Percentiles rank a stretch among this genome's conserved stretches.
Evolutionary conservation across 1,140 invertebrate genomes (phyloP).

Genomic region (Acromyrmex echinatior): DNA sequence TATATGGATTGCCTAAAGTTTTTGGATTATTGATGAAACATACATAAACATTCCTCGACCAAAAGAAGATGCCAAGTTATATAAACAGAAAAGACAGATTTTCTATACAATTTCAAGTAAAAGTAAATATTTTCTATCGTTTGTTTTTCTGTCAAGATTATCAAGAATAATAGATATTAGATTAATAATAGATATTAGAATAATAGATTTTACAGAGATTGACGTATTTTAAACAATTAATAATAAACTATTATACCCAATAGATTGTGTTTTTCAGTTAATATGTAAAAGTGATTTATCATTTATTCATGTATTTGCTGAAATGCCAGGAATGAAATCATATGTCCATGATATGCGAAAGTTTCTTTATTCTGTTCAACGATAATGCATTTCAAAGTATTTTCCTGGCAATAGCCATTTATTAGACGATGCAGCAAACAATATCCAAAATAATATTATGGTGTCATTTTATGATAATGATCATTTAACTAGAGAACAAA

Average conservation of each 20-base stretch:
- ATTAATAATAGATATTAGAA: too few species aligned
- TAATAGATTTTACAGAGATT: too few species aligned
- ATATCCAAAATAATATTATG: not conserved
- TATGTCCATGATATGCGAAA: slow-evolving; percentile 23
- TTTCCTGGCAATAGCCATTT: not conserved
- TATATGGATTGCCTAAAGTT: slow-evolving; percentile 22
- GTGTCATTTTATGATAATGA: not conserved
- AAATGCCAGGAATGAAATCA: not conserved
- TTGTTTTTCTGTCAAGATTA: too few species aligned
- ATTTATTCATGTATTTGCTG: slow-evolving; percentile 10
- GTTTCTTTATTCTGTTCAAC: slow-evolving; percentile 27
- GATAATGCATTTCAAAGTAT: slow-evolving; percentile 13
- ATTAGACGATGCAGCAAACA: not conserved
- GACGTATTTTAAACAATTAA: not conserved
- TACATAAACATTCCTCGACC: not conserved
- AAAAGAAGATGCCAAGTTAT: slow-evolving; percentile 10
- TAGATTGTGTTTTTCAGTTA: not conserved
- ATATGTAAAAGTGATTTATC: slow-evolving; percentile 31
- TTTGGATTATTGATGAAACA: slow-evolving; percentile 8
- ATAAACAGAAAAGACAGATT: slow-evolving; percentile 37
- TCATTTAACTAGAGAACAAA: not conserved
- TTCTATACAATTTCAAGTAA: slow-evolving; percentile 15
- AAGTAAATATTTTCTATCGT: not conserved
- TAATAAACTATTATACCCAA: not conserved
- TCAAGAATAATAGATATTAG: too few species aligned